Conservation (phyloP, 2,113 vertebrate species). For the Phocoena sinus region DNA sequence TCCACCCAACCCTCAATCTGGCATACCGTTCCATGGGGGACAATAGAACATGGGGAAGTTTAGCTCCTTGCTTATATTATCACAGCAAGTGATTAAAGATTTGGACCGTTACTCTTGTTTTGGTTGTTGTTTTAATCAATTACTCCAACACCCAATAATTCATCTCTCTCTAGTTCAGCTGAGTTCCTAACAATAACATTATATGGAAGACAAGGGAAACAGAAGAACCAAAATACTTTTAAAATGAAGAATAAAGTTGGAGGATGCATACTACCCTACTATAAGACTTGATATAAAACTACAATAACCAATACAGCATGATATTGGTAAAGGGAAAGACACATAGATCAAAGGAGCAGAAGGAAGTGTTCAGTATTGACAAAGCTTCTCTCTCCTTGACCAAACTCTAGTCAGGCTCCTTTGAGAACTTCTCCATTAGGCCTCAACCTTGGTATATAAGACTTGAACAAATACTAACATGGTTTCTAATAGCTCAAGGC, state of each 20-base stretch:
- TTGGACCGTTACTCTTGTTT: not conserved
- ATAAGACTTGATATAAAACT: not conserved
- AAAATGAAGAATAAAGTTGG: not conserved
- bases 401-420: not conserved
- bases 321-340: not conserved
- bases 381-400: not conserved
- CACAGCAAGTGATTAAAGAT: not conserved
- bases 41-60: not conserved
- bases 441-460: not conserved
- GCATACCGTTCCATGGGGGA: too few relatives aligned
- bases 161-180: not conserved
- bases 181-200: not conserved
- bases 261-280: not conserved
- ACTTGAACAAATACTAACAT: not conserved
- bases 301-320: not conserved
- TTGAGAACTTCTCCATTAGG: not conserved
- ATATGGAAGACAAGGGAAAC: not conserved
- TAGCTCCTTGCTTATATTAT: not conserved
- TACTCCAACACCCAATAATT: not conserved
- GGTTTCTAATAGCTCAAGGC: not conserved
- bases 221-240: not conserved
- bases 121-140: not conserved
- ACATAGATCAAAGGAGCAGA: not conserved
- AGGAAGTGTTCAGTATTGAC: not conserved
- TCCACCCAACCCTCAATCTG: not conserved